phyloP scores from a whole-genome alignment of 2,888 invertebrate species.

The Limnephilus auricula region DNA sequence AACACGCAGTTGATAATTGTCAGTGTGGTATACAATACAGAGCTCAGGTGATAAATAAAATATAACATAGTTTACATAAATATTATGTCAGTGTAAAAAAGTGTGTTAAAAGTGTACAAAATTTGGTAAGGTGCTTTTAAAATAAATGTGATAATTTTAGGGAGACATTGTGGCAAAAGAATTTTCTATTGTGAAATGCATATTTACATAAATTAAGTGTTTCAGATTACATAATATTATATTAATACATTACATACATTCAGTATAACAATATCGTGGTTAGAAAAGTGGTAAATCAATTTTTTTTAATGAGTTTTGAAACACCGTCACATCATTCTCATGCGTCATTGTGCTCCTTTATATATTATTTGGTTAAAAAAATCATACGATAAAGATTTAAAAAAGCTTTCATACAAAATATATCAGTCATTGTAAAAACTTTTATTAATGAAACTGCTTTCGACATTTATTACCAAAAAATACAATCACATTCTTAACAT shows the following conservation, averaged over 20 bases:
- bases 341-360: background rate
- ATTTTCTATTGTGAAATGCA: background rate
- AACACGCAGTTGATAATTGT: background rate
- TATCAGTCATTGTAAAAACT: constrained; percentile 21
- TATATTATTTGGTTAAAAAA: background rate
- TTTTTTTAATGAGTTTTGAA: background rate
- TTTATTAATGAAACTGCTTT: constrained; percentile 21
- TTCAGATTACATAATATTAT: background rate
- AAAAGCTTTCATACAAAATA: background rate
- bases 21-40: background rate
- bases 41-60: background rate
- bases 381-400: constrained; percentile 25
- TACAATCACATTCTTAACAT: background rate
- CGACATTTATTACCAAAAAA: background rate
- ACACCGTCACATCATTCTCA: background rate
- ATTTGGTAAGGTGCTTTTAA: background rate
- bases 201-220: no score
- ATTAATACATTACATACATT: no score
- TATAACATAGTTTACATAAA: background rate
- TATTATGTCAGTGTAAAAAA: background rate
- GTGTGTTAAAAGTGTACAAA: background rate
- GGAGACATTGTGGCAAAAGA: background rate
- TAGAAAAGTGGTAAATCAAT: background rate
- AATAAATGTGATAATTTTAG: background rate
- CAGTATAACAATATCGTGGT: background rate